phyloP scores from a whole-genome alignment of 2,797 vertebrate genomes.

The Hephaestus fuliginosus region DNA sequence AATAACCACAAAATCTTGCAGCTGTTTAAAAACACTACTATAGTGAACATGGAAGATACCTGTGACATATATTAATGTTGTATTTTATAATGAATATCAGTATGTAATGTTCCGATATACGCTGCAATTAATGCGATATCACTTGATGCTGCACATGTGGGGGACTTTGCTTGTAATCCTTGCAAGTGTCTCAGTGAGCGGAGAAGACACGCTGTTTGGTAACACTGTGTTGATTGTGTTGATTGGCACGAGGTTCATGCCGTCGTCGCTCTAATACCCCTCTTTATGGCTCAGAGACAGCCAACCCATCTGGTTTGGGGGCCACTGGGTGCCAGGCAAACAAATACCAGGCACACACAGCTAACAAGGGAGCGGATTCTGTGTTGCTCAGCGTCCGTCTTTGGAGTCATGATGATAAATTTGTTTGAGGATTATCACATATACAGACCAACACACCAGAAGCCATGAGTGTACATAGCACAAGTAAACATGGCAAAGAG shows the following conservation, averaged over 20 bases:
- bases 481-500: conserved; percentile 63
- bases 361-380: conserved; percentile 27
- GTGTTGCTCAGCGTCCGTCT: conserved; percentile 15
- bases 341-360: conserved; percentile 47
- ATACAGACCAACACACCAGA: conserved; percentile 58
- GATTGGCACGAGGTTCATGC: conserved; percentile 30
- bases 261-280: conserved; percentile 36
- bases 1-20: background rate
- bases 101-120: background rate
- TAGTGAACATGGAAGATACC: background rate
- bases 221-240: conserved; percentile 4
- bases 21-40: background rate
- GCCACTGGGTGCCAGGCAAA: conserved; percentile 55
- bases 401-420: conserved; percentile 40
- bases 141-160: conserved; percentile 7
- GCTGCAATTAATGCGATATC: background rate
- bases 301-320: conserved; percentile 58
- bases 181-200: conserved; percentile 31
- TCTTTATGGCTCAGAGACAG: conserved; percentile 52
- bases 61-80: background rate
- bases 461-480: conserved; percentile 65
- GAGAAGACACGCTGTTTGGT: conserved; percentile 33
- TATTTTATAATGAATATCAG: background rate
- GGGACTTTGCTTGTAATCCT: conserved; percentile 7
- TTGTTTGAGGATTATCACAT: conserved; percentile 57